Base-by-base conservation (phyloP, 1,140 invertebrate genomes). In the Spodoptera frugiperda region DNA sequence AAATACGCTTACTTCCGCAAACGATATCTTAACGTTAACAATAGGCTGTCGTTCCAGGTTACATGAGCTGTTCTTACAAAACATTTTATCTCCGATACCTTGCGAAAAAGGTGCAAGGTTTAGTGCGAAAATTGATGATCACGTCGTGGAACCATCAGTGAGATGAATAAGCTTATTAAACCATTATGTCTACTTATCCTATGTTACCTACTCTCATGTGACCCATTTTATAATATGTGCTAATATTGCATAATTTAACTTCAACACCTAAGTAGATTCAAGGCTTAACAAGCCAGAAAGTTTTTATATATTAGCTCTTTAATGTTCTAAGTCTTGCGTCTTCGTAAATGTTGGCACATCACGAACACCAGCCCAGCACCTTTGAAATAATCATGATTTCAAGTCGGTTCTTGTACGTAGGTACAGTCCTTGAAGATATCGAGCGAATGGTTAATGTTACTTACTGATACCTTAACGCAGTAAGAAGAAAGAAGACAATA, bases 371-470 rank as follows among this genome's bases (percentile, higher is more conserved):
- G 21, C 48, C 54, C 12, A 46, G 21, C 48, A 68, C 65, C 65
- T 51, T 21, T 49, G 19, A 48, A 65, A 65, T 21, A 65, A 11
- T 48, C 14, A 49, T 67, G 11, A 63, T 44, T 63, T 44, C 17
- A 49, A 68, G 21, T 33, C 15, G 25, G 14, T 53, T 68, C 11
- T 30, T 17, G 68, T 70, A 70, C 49, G 48, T 25, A 54, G 46
- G 21, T 68, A 53, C 12, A 33, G 65, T 53, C 68, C 68, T 71
- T 71, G 68, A 71, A 21, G 33, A 71, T 71, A 71, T 71, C 68
- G 68, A 71, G 39, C 53, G 39, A 57, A 25, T 53, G 10, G 17
- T 71, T 10, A 55, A 71, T 53, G 48, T 53, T 53, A 30, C 21
- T 46, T 65, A 65, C 44, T 48, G 61, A 68, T 53, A 68, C 46